Evolutionary conservation across 2,113 vertebrate genomes (phyloP), one percentile per base, ranked within the genome.

Genomic region (Vireo altiloquus): DNA sequence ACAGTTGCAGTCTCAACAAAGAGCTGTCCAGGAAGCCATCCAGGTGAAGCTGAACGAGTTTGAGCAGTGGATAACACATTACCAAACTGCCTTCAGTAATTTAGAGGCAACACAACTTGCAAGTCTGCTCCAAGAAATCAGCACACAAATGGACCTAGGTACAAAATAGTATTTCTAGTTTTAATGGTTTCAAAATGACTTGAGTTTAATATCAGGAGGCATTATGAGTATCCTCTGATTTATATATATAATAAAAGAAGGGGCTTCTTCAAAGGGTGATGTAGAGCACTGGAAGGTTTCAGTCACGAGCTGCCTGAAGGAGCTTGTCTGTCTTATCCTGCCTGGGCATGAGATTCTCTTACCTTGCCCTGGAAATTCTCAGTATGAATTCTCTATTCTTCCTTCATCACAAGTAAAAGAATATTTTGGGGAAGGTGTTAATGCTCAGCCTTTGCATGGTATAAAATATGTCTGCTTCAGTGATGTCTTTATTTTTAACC

Each of bases 21-120:
- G 98, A 89, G 99, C 99, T 8, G 99, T 99, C 69, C 99, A 99
- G 93, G 99, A 99, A 83, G 99, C 99, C 78, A 99, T 99, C 94
- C 98, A 99, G 97, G 98, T 98, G 96, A 99, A 99, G 95, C 97
- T 99, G 93, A 98, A 98, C 13, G 99, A 99, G 91, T 98, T 99
- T 96, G 99, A 99, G 92, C 99, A 99, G 93, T 99, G 99, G 99
- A 99, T 99, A 93, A 98, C 99, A 13, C 99, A 99, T 95, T 99
- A 99, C 93, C 99, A 99, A 95, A 98, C 99, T n/a, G 99, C 99
- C 2, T 99, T 99, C 89, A 98, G 75, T 95, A 99, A 99, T 78
- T 97, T 99, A 95, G 99, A 99, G 95, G 99, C 99, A 82, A 99
- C 99, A 0, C 99, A 99, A 93, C 98, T 99, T 50, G 99, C 99